Percentiles rank a stretch among this genome's conserved stretches.
Evolutionary conservation across 2,888 invertebrate genomes (phyloP).

Genomic region (Kryphioiulus occultus): DNA sequence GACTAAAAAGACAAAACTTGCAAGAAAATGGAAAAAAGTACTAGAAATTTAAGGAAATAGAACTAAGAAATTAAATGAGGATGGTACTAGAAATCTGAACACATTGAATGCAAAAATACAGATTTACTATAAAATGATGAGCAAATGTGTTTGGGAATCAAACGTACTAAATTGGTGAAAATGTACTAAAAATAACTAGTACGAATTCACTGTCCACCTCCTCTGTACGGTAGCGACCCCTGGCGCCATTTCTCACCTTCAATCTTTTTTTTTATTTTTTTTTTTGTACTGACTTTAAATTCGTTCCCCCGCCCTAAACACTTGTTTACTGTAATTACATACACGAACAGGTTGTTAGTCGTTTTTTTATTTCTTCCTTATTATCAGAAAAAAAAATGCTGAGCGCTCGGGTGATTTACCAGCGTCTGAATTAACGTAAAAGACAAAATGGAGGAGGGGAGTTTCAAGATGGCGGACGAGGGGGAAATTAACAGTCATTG

Average conservation of each 20-base stretch:
- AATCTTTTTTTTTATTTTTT: background rate
- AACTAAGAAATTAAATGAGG: too few species aligned
- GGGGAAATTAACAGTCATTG: background rate
- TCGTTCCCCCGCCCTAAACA: background rate
- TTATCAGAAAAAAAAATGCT: background rate
- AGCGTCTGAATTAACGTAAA: background rate
- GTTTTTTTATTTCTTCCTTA: conserved; percentile 18
- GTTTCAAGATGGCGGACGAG: background rate
- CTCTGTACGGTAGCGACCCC: background rate
- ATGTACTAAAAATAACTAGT: too few species aligned
- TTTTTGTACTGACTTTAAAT: background rate
- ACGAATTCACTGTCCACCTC: background rate
- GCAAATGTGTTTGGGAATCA: too few species aligned
- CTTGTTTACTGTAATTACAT: conserved; percentile 16
- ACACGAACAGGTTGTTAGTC: background rate
- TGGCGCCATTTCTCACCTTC: background rate
- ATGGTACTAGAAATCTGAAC: too few species aligned
- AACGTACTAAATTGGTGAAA: too few species aligned
- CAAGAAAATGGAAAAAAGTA: too few species aligned
- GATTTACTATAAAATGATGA: too few species aligned
- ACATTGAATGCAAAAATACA: too few species aligned
- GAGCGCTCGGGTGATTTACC: background rate
- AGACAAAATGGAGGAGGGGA: background rate
- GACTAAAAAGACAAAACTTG: too few species aligned
- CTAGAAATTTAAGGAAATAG: too few species aligned